Percentiles rank a stretch among this genome's conserved stretches.
phyloP scores from a whole-genome alignment of 2,888 invertebrate genomes.

The Deilephila elpenor region DNA sequence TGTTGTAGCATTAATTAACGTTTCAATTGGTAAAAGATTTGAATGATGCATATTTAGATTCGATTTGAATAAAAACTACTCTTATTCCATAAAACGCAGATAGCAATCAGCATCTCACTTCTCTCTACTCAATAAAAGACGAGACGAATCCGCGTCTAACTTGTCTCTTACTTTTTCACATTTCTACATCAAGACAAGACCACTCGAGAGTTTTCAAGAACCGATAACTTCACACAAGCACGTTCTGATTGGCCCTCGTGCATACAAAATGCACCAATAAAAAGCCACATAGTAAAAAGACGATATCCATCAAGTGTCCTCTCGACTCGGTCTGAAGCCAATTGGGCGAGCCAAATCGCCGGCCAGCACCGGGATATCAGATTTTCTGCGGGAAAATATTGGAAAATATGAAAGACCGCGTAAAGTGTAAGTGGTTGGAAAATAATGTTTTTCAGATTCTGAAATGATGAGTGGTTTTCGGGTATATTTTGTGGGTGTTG shows the following conservation, averaged over 20 bases:
- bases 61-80: no score
- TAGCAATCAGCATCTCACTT: no score
- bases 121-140: no score
- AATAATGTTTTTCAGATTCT: not conserved
- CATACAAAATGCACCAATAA: not conserved
- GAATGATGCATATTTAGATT: no score
- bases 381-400: conserved; percentile 14
- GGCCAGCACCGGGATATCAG: conserved; percentile 14
- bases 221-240: no score
- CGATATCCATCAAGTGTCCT: conserved; percentile 11
- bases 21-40: no score
- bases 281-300: not conserved
- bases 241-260: not conserved
- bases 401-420: conserved; percentile 18
- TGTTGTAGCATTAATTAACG: no score
- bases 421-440: conserved; percentile 13
- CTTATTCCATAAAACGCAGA: no score
- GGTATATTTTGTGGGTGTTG: not conserved
- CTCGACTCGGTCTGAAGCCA: conserved; percentile 14
- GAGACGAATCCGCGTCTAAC: no score
- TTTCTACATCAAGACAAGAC: no score
- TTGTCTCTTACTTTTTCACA: no score
- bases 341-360: conserved; percentile 18
- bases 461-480: not conserved
- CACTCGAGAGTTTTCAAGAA: no score